Conservation (phyloP, 1,140 invertebrate genomes). For the Magallana angulata region DNA sequence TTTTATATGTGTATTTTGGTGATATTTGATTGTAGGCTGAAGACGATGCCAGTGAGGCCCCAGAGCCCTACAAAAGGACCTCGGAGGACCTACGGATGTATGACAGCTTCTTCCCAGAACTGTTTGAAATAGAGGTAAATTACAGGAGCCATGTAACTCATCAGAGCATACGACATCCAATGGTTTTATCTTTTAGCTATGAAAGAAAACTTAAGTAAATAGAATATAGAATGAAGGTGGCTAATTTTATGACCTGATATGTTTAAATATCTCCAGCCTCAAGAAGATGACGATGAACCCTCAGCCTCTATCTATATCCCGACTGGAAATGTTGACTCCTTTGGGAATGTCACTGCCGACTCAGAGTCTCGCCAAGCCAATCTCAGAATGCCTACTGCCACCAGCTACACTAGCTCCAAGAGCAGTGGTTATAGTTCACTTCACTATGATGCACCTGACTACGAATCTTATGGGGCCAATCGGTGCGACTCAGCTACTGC, state of each 20-base stretch:
- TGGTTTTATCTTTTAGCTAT: too few relatives aligned
- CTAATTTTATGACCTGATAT: background rate
- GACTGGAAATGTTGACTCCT: slow-evolving; percentile 47
- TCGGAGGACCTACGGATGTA: slow-evolving; percentile 75
- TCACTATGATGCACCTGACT: slow-evolving; percentile 46
- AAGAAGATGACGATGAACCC: slow-evolving; percentile 52
- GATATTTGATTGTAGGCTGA: slow-evolving; percentile 59
- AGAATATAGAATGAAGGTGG: too few relatives aligned
- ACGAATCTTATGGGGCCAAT: background rate
- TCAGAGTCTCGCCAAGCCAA: background rate
- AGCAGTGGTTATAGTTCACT: slow-evolving; percentile 51
- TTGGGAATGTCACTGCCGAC: slow-evolving; percentile 1
- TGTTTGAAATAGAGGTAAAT: slow-evolving; percentile 73
- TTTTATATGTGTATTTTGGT: background rate
- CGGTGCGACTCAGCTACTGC: slow-evolving; percentile 63
- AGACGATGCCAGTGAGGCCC: slow-evolving; percentile 67
- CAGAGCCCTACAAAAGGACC: slow-evolving; percentile 67
- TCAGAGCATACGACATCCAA: too few relatives aligned
- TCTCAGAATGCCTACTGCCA: slow-evolving; percentile 40
- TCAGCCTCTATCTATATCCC: slow-evolving; percentile 58
- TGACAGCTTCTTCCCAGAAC: slow-evolving; percentile 76
- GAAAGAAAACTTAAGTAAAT: too few relatives aligned
- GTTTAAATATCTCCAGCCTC: slow-evolving; percentile 37
- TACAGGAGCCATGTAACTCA: too few relatives aligned
- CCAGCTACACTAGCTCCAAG: slow-evolving; percentile 46